Base-by-base conservation (phyloP, 1,140 invertebrate genomes). In the Argopecten irradians region DNA sequence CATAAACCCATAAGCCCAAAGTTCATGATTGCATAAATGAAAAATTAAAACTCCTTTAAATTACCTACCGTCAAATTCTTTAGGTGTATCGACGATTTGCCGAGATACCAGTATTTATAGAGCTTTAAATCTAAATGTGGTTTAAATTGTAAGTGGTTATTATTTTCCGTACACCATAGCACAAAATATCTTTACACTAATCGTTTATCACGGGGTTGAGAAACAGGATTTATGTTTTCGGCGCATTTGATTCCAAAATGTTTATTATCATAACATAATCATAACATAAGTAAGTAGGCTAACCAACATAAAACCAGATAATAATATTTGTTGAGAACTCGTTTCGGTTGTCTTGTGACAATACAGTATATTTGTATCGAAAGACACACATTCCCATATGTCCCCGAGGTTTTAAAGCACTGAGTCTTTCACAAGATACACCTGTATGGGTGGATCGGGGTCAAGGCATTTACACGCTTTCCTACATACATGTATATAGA, bases 1-100 rank as follows among this genome's bases (percentile, higher is more conserved):
- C 28, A n/a, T 28, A 28, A 28, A 71, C n/a, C 22, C n/a, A 71
- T 71, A n/a, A 71, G 22, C 55, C 55, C 22, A 71, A 71, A n/a
- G 55, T 71, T 71, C 55, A 71, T 28, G 55, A 16, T 71, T 71
- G 22, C 55, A 71, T 28, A 11, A 28, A 28, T 11, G 43, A 28
- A 11, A 71, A 71, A 71, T 71, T 71, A 71, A 71, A 71, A 46
- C 43, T 71, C 55, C 28, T 71, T n/a, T 16, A n/a, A 71, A 71
- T 71, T 71, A 71, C 22, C n/a, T 71, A n/a, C n/a, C 55, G 55
- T n/a, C 22, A 71, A 71, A 71, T 71, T 71, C 55, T n/a, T 71
- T 28, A 71, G 55, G 55, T 71, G 55, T 71, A 71, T 71, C 22
- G 16, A n/a, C 28, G 55, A 71, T 71, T 71, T 71, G 55, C 55